Base-by-base conservation (phyloP, 2,888 invertebrate genomes). In the Belgica antarctica region DNA sequence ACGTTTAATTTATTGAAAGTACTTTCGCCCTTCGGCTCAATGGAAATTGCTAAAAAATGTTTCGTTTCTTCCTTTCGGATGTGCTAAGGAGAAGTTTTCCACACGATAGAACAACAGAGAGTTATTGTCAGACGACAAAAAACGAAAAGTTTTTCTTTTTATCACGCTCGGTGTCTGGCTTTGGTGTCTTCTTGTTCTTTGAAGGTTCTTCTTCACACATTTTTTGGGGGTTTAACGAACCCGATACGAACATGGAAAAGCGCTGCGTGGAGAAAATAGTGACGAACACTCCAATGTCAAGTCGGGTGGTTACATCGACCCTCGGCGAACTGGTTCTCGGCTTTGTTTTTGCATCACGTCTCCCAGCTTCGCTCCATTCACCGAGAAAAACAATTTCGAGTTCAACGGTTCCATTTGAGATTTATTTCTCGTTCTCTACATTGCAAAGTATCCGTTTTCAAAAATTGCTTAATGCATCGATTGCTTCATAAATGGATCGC, bases 91-190 rank as follows among this genome's bases (percentile, higher is more conserved):
- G 52, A 52, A 52, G 52, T 7, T 52, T 52, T 52, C 52, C 52
- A 52, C 52, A 52, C 52, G 19, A 52, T 52, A 22, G 52, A 52
- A 10, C 52, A 52, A 3, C 52, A 22, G n/a, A n/a, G 22, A 52
- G 22, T 52, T 52, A 52, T 17, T 2, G 52, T 19, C 52, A 52
- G 52, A 52, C 52, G 52, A 52, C 52, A 52, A 52, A n/a, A 46
- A 46, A 46, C 4, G 46, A 46, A 52, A 52, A 52, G 52, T 52
- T 52, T 52, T 52, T 12, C 52, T 52, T 52, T 52, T 17, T 22
- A 22, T 24, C 61, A 61, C 61, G 61, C 52, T 52, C 27, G 24
- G 61, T 61, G 61, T 61, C 61, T 61, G 61, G 24, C 15, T 61
- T 61, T 19, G 25, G 61, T 27, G 25, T 61, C 34, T 31, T 31